These are phyloP conservation scores for Drosophila lutescens DNA, from an alignment of 2,888 invertebrate genomes.

Conservation along the genomic window DNA sequence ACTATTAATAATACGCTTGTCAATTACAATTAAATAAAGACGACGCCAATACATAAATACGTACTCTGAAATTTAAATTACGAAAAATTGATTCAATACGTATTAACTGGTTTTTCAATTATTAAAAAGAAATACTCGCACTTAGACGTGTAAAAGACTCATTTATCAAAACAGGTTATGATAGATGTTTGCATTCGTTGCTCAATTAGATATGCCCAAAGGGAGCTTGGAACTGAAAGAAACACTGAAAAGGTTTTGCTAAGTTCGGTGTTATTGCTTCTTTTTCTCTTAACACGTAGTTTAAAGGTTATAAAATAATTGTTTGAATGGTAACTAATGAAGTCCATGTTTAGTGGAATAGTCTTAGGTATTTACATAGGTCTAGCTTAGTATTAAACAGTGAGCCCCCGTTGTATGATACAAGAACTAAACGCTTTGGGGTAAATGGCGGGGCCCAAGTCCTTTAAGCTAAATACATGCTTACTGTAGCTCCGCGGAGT, in stretches of 20 bases:
- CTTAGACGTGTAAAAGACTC: background rate
- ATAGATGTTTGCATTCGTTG: background rate
- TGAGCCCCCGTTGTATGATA: conserved; percentile 3
- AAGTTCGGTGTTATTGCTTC: conserved; percentile 21
- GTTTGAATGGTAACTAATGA: conserved; percentile 14
- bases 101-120: background rate
- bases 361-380: conserved; percentile 42
- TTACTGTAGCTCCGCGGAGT: conserved; percentile 59
- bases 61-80: background rate
- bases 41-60: background rate
- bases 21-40: background rate
- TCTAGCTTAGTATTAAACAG: conserved; percentile 17
- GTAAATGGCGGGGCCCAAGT: conserved; percentile 13
- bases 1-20: background rate
- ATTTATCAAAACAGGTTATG: background rate
- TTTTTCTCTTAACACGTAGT: conserved; percentile 17
- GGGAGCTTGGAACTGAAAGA: background rate
- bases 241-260: background rate
- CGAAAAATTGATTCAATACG: background rate
- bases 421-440: conserved; percentile 4
- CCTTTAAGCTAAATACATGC: conserved; percentile 12
- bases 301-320: conserved; percentile 8
- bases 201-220: background rate
- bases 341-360: conserved; percentile 31
- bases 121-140: background rate